Percentiles rank a stretch among this genome's conserved stretches.
These are phyloP conservation scores for Nasonia giraulti DNA, from an alignment of 1,140 invertebrate genomes.

Conservation along the genomic window DNA sequence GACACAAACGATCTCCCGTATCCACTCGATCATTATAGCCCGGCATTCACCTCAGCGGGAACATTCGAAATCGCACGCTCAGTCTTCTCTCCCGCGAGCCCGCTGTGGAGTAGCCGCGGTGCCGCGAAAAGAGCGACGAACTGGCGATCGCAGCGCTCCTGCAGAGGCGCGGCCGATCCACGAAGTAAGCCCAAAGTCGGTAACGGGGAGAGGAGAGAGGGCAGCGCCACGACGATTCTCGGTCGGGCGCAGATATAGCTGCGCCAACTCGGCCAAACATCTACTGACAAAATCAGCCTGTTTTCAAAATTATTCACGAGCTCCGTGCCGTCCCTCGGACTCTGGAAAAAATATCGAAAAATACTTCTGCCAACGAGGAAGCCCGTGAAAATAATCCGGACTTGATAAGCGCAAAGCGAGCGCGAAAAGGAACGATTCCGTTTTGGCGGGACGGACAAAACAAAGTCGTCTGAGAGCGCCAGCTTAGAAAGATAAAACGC, in stretches of 20 bases:
- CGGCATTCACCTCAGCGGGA: neutral
- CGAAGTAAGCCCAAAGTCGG: slow-evolving; percentile 54
- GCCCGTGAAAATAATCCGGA: neutral
- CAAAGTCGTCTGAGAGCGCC: neutral
- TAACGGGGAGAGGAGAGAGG: slow-evolving; percentile 53
- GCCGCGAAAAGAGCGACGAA: neutral
- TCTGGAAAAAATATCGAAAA: slow-evolving; percentile 28
- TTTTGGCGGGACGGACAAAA: neutral
- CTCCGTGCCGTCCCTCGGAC: no score
- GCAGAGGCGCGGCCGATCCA: slow-evolving; percentile 1
- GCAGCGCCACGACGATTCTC: slow-evolving; percentile 50
- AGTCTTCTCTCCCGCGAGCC: neutral
- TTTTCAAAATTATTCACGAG: slow-evolving; percentile 41
- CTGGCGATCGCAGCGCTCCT: slow-evolving; percentile 38
- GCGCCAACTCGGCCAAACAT: slow-evolving; percentile 6
- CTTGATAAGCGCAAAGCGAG: neutral
- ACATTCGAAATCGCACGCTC: neutral
- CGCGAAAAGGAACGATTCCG: neutral
- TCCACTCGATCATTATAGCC: neutral
- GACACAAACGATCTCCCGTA: neutral
- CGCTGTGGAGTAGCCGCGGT: neutral
- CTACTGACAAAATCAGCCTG: slow-evolving; percentile 47
- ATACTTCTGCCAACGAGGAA: neutral
- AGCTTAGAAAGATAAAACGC: slow-evolving; percentile 4
- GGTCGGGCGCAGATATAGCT: slow-evolving; percentile 17